Base-by-base conservation (phyloP, 30 jellyfish, hydroid and myxozoan species). In the Chrysaora quinquecirrha region DNA sequence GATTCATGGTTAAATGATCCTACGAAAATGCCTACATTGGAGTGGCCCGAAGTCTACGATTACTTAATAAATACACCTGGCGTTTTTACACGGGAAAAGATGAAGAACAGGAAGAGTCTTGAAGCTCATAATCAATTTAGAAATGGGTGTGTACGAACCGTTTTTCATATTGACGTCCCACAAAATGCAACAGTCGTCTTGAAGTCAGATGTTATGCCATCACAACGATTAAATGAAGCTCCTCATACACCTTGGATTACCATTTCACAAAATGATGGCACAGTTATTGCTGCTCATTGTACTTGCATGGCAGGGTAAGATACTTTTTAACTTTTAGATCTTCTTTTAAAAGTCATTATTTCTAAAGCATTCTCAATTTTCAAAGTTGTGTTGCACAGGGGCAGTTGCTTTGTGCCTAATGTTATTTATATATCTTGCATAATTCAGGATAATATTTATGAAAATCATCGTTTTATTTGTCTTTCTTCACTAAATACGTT, bases 161-260 rank as follows among this genome's bases (percentile, higher is more conserved):
- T 43, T 43, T 43, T 43, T 43, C 58, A 43, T 43, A 43, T 43
- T 43, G 58, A 43, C 58, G 58, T 43, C 58, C 58, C 16, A 16
- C 58, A 43, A 43, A 43, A 43, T 43, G 12, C 58, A 9, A 43
- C 58, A 43, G 58, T 43, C 58, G 58, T 64, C 47, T 64, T 64
- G 48, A 64, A n/a, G n/a, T n/a, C n/a, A n/a, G n/a, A n/a, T n/a
- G n/a, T n/a, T n/a, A n/a, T n/a, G n/a, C n/a, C n/a, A 64, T 64
- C 76, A 32, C 76, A 64, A 64, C 48, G 48, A 3, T 35, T 64
- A 4, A 64, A 64, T 27, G 76, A 64, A 35, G 76, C 33, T 24
- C 38, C 48, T 27, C 76, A 64, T 64, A 64, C 76, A 64, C 76
- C 76, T 64, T 64, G 76, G 76, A 35, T 3, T 24, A 16, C 58